phyloP scores from a whole-genome alignment of 2,888 invertebrate species.

The Pterobdella sp. region DNA sequence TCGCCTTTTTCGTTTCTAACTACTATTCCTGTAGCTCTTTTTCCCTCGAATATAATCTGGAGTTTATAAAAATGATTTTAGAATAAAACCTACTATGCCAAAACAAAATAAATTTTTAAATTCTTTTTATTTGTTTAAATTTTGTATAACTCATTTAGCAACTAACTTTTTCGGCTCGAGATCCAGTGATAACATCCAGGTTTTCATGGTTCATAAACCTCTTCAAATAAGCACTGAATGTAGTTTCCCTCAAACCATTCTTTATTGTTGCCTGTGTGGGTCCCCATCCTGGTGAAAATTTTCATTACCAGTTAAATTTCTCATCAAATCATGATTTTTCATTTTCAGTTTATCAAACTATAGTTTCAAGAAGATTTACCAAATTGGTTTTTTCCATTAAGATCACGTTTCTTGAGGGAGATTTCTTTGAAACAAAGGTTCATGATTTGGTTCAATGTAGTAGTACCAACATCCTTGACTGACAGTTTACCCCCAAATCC shows the following conservation, averaged over 20 bases:
- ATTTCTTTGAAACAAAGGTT: slow-evolving; percentile 37
- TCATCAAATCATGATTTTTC: neutral
- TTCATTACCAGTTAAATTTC: neutral
- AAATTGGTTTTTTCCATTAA: slow-evolving; percentile 39
- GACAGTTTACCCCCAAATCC: slow-evolving; percentile 40
- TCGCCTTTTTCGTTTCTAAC: slow-evolving; percentile 31
- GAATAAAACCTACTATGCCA: neutral
- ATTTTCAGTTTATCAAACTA: neutral
- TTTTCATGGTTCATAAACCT: slow-evolving; percentile 35
- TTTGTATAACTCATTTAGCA: neutral
- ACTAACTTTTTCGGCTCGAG: slow-evolving; percentile 37
- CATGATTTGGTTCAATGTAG: slow-evolving; percentile 36
- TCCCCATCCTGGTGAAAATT: slow-evolving; percentile 30
- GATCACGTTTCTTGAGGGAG: slow-evolving; percentile 38
- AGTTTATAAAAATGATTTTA: neutral
- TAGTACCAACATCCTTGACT: slow-evolving; percentile 35
- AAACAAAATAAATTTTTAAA: neutral
- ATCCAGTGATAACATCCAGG: slow-evolving; percentile 36
- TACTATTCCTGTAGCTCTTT: slow-evolving; percentile 36
- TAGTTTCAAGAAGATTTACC: slow-evolving; percentile 31
- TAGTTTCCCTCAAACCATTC: slow-evolving; percentile 36
- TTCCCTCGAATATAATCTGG: slow-evolving; percentile 39
- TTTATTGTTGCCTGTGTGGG: slow-evolving; percentile 39
- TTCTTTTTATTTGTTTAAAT: neutral
- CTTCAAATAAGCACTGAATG: slow-evolving; percentile 38